Evolutionary conservation across 1,140 invertebrate genomes (phyloP), one percentile per base, ranked within the genome.

Genomic region (Hylaeus volcanicus): DNA sequence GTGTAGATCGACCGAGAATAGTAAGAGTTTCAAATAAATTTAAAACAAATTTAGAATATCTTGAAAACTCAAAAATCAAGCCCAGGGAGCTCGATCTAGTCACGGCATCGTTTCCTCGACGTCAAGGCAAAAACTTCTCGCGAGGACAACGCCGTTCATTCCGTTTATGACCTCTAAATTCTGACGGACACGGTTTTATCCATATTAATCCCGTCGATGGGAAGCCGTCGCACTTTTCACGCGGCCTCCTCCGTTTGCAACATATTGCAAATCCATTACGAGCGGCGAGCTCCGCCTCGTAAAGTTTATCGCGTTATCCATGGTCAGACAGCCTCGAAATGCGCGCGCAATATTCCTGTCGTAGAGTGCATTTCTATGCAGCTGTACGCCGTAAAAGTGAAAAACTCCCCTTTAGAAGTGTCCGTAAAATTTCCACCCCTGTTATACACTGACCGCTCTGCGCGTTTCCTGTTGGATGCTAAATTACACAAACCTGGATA

Each of bases 211-310:
- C 78, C 48, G 45, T 55, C 55, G 85, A 86, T 86, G 80, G 72
- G 81, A 73, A 70, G 60, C 85, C 51, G 76, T 86, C 83, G 71
- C 61, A 75, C 74, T 84, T 73, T 76, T 83, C 81, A 76, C 73
- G 56, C 60, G 51, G 58, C 55, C 15, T 37, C 41, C 48, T 69
- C 64, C 72, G 73, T 86, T 88, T 70, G 81, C 81, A 88, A 88
- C 81, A 85, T 88, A 85, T 88, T 87, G 86, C 86, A 88, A 86
- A 88, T 83, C 78, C 86, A 86, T 87, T 87, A 88, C 86, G 80
- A 83, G 80, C 80, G 63, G 79, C 71, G 78, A 78, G 86, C 78
- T 81, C 66, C 77, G 68, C 74, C 71, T 86, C 84, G 87, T 88
- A 88, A 88, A 88, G 76, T 88, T 87, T 85, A 88, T 87, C 87